A percentile compares a stretch with the other conserved stretches of the same genome.
phyloP scores from a whole-genome alignment of 2,113 vertebrate genomes.

The Cisticola juncidis region DNA sequence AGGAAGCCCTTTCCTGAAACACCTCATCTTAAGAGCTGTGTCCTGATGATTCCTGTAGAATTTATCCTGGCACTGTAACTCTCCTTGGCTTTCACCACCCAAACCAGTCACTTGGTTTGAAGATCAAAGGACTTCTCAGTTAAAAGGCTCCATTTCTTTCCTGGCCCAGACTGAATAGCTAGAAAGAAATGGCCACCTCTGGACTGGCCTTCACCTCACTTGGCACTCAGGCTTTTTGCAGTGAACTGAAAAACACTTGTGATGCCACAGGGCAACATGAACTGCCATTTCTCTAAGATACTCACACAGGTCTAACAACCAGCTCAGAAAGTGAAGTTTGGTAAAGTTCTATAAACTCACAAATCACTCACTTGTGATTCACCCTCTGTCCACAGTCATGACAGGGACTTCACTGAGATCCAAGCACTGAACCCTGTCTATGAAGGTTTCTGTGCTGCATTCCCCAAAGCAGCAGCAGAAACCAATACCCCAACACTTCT shows the following conservation, averaged over 20 bases:
- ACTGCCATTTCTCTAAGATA: background rate
- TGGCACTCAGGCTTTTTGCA: background rate
- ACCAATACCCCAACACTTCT: background rate
- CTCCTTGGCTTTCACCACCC: background rate
- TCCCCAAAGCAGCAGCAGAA: background rate
- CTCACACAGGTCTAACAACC: background rate
- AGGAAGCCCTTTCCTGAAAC: background rate
- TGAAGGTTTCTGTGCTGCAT: background rate
- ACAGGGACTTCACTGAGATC: background rate
- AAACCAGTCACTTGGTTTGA: background rate
- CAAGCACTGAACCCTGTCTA: background rate
- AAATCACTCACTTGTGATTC: background rate
- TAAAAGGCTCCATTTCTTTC: background rate
- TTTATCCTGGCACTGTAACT: background rate
- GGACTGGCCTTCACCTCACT: background rate
- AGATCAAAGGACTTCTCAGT: conserved; percentile 18
- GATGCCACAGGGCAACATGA: background rate
- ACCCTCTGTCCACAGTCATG: background rate
- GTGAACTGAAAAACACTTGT: background rate
- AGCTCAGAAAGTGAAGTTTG: background rate
- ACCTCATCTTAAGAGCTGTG: background rate
- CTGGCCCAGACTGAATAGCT: background rate
- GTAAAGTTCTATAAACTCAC: background rate
- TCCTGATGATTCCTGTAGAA: background rate
- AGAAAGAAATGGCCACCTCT: background rate